phyloP scores from a whole-genome alignment of 2,113 vertebrate species.

The Callocephalon fimbriatum region DNA sequence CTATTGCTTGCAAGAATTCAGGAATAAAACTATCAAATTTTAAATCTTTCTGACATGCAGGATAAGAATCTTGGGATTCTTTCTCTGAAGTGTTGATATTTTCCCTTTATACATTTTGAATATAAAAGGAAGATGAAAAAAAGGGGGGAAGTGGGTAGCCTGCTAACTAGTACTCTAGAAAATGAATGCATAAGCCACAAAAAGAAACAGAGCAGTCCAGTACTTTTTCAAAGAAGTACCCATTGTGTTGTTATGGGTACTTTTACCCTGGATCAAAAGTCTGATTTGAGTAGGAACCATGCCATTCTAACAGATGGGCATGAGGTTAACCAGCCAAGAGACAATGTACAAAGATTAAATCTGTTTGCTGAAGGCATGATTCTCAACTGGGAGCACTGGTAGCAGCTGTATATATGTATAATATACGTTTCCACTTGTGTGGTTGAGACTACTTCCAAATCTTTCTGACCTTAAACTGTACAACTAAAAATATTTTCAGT shows the following conservation, averaged over 20 bases:
- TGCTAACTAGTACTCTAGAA: not conserved
- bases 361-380: not conserved
- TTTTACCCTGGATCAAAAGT: not conserved
- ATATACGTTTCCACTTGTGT: not conserved
- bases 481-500: not conserved
- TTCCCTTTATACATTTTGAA: not conserved
- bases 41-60: not conserved
- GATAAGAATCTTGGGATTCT: not conserved
- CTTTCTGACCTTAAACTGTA: not conserved
- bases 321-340: slow-evolving; percentile 19
- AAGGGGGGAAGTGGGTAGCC: not conserved
- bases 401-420: slow-evolving; percentile 33
- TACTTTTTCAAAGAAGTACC: not conserved
- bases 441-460: not conserved
- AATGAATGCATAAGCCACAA: not conserved
- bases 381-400: not conserved
- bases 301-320: not conserved
- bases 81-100: not conserved
- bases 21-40: not conserved
- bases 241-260: not conserved
- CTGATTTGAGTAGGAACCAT: not conserved
- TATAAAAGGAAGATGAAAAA: not conserved
- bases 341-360: not conserved
- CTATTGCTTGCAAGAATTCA: not conserved
- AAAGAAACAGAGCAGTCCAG: not conserved